These are phyloP conservation scores for Drosophila mayri DNA, from an alignment of 1,140 invertebrate genomes.

Conservation along the genomic window DNA sequence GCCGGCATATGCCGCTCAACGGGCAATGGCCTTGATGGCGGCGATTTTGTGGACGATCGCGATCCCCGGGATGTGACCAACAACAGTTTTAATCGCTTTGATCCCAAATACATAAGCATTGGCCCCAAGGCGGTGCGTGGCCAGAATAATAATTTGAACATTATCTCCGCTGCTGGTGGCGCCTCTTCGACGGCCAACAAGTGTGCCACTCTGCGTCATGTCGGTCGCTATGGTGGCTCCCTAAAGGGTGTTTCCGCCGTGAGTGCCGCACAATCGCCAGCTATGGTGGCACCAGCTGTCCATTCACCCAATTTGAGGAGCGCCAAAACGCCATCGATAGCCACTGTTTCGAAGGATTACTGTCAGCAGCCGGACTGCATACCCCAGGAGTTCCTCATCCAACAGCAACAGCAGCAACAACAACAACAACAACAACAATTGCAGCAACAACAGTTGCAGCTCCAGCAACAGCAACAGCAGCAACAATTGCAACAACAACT, in stretches of 20 bases:
- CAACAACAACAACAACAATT: conserved; percentile 4
- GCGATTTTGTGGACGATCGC: conserved; percentile 60
- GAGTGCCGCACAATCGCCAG: conserved; percentile 10
- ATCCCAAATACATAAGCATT: conserved; percentile 88
- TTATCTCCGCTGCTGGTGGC: conserved; percentile 55
- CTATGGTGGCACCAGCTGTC: conserved; percentile 23
- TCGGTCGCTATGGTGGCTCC: conserved; percentile 85
- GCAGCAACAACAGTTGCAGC: conserved; percentile 22
- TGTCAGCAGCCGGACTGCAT: conserved; percentile 82
- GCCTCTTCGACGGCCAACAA: conserved; percentile 62
- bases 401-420: conserved; percentile 36
- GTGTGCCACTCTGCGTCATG: conserved; percentile 82
- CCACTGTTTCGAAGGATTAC: conserved; percentile 84
- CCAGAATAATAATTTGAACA: conserved; percentile 76
- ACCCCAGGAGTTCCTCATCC: conserved; percentile 70
- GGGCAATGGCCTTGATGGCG: conserved; percentile 67
- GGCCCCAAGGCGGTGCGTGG: conserved; percentile 86
- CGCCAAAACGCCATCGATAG: conserved; percentile 81
- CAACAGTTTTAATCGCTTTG: conserved; percentile 87
- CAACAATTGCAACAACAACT: conserved; percentile 27
- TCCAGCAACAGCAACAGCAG: conserved; percentile 28
- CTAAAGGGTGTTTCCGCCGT: conserved; percentile 81
- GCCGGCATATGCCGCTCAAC: conserved; percentile 74
- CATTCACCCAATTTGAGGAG: conserved; percentile 79
- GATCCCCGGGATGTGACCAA: conserved; percentile 84